Percentiles rank a stretch among this genome's conserved stretches.
Conservation (phyloP, 2,888 invertebrate genomes). For the Atherix ibis region DNA sequence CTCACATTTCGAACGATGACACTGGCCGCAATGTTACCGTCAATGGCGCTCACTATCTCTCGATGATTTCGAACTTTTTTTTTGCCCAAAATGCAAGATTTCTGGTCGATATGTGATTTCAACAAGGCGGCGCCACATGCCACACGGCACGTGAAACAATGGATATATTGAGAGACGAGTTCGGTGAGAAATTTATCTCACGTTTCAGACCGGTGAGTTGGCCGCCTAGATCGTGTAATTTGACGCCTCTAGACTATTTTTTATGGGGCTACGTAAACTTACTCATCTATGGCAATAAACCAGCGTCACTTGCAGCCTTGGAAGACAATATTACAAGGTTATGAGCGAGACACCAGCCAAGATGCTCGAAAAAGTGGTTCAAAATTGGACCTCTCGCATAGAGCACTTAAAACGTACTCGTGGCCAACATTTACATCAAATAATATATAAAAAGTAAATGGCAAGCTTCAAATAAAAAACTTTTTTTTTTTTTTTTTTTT, state of each 20-base stretch:
- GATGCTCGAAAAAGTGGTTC: conserved; percentile 2
- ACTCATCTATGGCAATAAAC: neutral
- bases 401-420: conserved; percentile 2
- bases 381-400: conserved; percentile 4
- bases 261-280: neutral
- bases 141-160: neutral
- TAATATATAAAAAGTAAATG: conserved; percentile 5
- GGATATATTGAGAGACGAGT: neutral
- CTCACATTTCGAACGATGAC: neutral
- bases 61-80: conserved; percentile 1
- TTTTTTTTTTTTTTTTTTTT: too few species aligned
- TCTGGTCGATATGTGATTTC: conserved; percentile 1
- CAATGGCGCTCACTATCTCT: neutral
- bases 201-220: neutral
- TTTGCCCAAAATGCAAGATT: conserved; percentile 2
- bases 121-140: conserved; percentile 1
- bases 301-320: neutral
- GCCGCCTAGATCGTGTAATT: neutral
- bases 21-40: neutral
- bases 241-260: neutral
- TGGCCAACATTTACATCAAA: conserved; percentile 4
- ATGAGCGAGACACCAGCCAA: neutral
- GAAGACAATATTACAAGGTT: neutral
- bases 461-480: too few species aligned
- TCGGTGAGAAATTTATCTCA: conserved; percentile 2